Base-by-base conservation (phyloP, 2,113 vertebrate genomes). In the Lophotis ruficrista region DNA sequence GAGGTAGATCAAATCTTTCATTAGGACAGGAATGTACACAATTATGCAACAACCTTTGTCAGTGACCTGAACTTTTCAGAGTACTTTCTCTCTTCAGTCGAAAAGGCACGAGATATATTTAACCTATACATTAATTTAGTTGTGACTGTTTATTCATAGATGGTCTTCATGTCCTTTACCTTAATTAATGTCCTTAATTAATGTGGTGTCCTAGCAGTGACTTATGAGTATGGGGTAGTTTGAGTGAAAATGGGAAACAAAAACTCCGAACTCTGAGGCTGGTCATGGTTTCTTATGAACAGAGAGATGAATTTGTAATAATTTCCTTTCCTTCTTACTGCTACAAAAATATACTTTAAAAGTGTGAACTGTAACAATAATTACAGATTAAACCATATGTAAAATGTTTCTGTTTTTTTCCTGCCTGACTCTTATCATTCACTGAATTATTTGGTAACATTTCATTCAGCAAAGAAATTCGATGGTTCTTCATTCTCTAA, bases 21-120 rank as follows among this genome's bases (percentile, higher is more conserved):
- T 87, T 94, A 92, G 78, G 68, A 79, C 33, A 95, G 62, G 84
- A 96, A 97, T 91, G 95, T 73, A 83, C 60, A 94, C 66, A 89
- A 69, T 85, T 96, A 92, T 85, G 96, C 93, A 97, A 80, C 43
- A 83, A 72, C 30, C 37, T 54, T 93, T 91, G 48, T 72, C 75
- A 93, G 37, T 71, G 77, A 68, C 61, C 71, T 93, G 87, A 94
- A 86, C 93, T 88, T 91, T 91, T 76, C 62, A 19, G 79, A 17
- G 20, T 81, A 66, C 33, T 87, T 89, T 88, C 68, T 87, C 38
- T 41, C 61, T 96, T 77, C 30, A 85, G 18, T 30, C 81, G 61
- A 54, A 75, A 64, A 56, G 45, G 9, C 35, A 35, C 22, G 48
- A 90, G 14, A 16, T n/a, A 22, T 81, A 93, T 77, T 68, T 62